A percentile compares a stretch with the other conserved stretches of the same genome.
phyloP scores from a whole-genome alignment of 2,797 vertebrate species.

The Danionella dracula region DNA sequence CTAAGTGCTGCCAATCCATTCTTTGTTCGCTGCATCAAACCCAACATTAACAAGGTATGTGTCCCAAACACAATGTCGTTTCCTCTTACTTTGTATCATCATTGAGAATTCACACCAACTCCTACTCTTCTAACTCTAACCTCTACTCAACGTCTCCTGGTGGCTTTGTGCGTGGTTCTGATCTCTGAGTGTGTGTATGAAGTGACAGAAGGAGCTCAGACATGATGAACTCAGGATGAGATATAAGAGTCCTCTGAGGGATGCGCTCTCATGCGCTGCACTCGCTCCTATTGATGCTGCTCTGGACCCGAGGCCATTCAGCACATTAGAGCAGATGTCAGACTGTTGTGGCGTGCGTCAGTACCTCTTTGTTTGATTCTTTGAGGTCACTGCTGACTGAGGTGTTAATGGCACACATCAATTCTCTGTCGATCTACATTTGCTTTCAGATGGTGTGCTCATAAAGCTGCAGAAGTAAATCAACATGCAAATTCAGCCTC shows the following conservation, averaged over 20 bases:
- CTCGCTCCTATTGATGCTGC: not conserved
- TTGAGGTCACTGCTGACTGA: not conserved
- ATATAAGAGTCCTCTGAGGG: constrained; percentile 21
- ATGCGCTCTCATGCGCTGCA: not conserved
- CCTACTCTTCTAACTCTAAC: too few relatives aligned
- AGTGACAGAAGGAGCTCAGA: constrained; percentile 29
- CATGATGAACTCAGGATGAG: constrained; percentile 5
- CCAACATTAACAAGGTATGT: constrained; percentile 88
- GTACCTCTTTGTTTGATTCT: not conserved
- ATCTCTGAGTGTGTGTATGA: not conserved
- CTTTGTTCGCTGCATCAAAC: constrained; percentile 97
- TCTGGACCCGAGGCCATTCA: not conserved
- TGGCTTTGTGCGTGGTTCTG: too few relatives aligned
- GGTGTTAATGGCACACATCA: constrained; percentile 10
- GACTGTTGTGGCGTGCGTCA: not conserved
- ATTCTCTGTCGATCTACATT: not conserved
- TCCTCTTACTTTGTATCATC: too few relatives aligned
- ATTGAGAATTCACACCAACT: too few relatives aligned
- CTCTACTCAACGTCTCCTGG: too few relatives aligned
- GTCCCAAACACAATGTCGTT: constrained; percentile 8
- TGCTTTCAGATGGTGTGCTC: not conserved
- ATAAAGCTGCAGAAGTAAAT: constrained; percentile 1
- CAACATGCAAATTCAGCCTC: not conserved
- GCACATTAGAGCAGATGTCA: constrained; percentile 18
- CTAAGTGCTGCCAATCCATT: constrained; percentile 90